Evolutionary conservation across 2,797 vertebrate species (phyloP), one percentile per base, ranked within the genome.

Genomic region (Harpagifer antarcticus): DNA sequence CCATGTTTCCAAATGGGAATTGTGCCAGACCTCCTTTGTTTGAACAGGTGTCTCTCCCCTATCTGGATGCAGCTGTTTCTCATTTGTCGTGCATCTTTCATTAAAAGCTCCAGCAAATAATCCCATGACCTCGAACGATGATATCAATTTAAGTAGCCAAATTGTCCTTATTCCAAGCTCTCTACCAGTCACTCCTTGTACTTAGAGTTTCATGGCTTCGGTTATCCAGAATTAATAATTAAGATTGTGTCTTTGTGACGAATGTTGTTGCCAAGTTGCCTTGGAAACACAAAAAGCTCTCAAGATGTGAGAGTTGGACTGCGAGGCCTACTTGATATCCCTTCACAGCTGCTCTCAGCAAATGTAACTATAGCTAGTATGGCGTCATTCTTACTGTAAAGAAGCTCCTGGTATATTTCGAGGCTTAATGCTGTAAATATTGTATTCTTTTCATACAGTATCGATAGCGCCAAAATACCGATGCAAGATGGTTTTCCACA

Each of bases 81-180:
- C 8, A 23, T 9, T 9, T 16, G 31, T 27, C 6, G 0, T 23
- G 16, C 23, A 72, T 31, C 37, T 49, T 66, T 23, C 23, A 49
- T 9, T 1, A 27, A 49, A 56, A 54, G 13, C 52, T 62, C 40
- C 9, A 31, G 19, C 48, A 37, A 27, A 54, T 14, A 2, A 42
- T 13, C n/a, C 19, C 12, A 3, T 19, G 15, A 61, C 59, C 37
- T 19, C 19, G 10, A 60, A 27, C 3, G 23, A 11, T 33, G 2
- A 74, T 50, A 58, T 55, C 48, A 10, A 10, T 23, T 59, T 0
- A 27, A 80, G 40, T 11, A 11, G 14, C 55, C 12, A 69, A 79
- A 81, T 63, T 74, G 40, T 49, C 40, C 40, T 42, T 9, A 64
- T 68, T 76, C 19, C 31, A 37, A 69, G 55, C 56, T 56, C 56